A percentile compares a stretch with the other conserved stretches of the same genome.
Conservation (phyloP, 2,113 vertebrate species). For the Gulo gulo region DNA sequence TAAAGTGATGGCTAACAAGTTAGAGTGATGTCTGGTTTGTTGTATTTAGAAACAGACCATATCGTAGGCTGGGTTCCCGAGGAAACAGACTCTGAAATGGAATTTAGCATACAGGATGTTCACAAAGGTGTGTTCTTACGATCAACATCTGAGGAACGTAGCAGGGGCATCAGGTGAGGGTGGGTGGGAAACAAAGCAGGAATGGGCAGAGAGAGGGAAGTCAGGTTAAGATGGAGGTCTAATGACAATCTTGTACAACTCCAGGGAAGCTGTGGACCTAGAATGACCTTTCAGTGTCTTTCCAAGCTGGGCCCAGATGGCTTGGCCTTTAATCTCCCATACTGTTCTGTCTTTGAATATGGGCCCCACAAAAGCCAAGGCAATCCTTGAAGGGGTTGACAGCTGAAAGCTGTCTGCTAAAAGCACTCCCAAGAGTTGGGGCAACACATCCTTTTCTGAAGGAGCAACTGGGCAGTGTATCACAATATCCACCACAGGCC, state of each 20-base stretch:
- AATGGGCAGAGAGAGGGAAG: not conserved
- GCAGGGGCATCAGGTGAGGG: not conserved
- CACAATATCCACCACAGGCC: not conserved
- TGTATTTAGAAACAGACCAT: not conserved
- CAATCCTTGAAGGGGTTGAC: not conserved
- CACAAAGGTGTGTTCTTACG: not conserved
- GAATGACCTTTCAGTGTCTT: not conserved
- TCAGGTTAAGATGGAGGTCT: not conserved
- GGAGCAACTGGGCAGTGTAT: not conserved
- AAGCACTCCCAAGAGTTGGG: not conserved
- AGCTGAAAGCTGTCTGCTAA: not conserved
- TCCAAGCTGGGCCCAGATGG: not conserved
- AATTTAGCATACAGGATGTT: not conserved
- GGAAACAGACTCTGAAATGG: not conserved
- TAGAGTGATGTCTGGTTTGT: not conserved
- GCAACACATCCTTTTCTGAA: not conserved
- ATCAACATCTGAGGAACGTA: not conserved
- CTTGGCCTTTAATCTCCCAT: not conserved
- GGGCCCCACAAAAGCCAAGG: not conserved
- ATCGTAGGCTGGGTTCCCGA: not conserved
- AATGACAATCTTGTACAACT: not conserved
- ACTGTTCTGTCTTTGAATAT: not conserved
- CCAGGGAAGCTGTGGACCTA: not conserved
- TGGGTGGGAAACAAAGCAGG: not conserved
- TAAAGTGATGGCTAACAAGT: not conserved